Base-by-base conservation (phyloP, 2,797 vertebrate species). In the Acanthiza pusilla region DNA sequence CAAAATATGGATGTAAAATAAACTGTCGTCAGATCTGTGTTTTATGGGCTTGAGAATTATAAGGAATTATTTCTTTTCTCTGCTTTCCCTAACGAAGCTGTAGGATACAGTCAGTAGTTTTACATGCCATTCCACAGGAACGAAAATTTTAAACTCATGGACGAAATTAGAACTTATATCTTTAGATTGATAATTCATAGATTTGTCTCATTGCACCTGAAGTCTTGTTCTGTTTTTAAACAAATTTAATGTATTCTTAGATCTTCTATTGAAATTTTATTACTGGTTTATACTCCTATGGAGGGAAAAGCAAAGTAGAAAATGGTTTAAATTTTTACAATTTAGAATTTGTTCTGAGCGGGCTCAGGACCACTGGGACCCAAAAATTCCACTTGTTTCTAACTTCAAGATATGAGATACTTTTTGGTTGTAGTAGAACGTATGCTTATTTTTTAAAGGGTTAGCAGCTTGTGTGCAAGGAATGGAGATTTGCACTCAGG, bases 41-140 rank as follows among this genome's bases (percentile, higher is more conserved):
- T 0, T 0, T 34, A 8, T 27, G 11, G 17, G 4, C 48, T n/a
- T 34, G 16, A 77, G 32, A 72, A 13, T 57, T 21, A 16, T 25
- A 57, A 61, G 22, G 48, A 78, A 75, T 68, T 1, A 26, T 42
- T 36, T 75, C 0, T 87, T 75, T 88, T 65, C 54, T 90, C 57
- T 86, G 18, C 17, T 51, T 51, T 81, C 32, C 10, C 11, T 62
- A 61, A 47, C 2, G 43, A 51, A 58, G 4, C 34, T 63, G 1
- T 11, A 47, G 23, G 14, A 32, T 75, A 19, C 15, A 47, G 19
- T 77, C 53, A 38, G 17, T 29, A 45, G 5, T 62, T 86, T 58
- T 42, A 61, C 2, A 0, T 78, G 29, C 10, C 34, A 57, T 78
- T 78, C 43, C 70, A 27, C 8, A 34, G 30, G 29, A 81, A 42